Base-by-base conservation (phyloP, 2,888 invertebrate species). In the Tetragonula carbonaria region DNA sequence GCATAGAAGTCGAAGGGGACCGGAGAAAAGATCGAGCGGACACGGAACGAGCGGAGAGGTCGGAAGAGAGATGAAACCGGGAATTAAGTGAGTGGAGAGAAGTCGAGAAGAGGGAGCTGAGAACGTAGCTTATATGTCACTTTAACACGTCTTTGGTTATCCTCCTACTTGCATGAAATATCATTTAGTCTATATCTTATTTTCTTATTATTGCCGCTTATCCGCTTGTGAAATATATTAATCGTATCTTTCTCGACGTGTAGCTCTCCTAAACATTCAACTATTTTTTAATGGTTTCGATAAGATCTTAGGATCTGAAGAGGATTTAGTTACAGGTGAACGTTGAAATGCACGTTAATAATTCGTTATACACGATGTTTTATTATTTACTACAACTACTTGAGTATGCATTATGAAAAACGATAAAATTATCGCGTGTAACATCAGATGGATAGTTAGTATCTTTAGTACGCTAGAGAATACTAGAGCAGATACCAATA, bases 81-180 rank as follows among this genome's bases (percentile, higher is more conserved):
- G 88, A 90, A 89, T 88, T 90, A 88, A 90, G 85, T 87, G 82
- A 88, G 83, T 75, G 81, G 77, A 62, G 79, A 71, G 71, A 71
- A 73, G 70, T 62, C 45, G 68, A 33, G 62, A 38, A 71, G 65
- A 78, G 62, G 65, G 63, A 74, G 38, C 38, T 50, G 53, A 66
- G 68, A 67, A 79, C 62, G 50, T 62, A 74, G 79, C 78, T 81
- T 68, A 75, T 70, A 62, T 53, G 68, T 66, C 73, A 55, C 85
- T 84, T 82, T 75, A 80, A 86, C 86, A 77, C 78, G 85, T 84
- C 87, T 62, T 74, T 79, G 66, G 66, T 74, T 74, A 80, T 75
- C 74, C 55, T 59, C 21, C 63, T 14, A 21, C 77, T 89, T 78
- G 78, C 72, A 80, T 83, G 73, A 83, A 87, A 86, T 80, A 85